Evolutionary conservation across 1,140 invertebrate genomes (phyloP).

Genomic region (Papilio polytes): DNA sequence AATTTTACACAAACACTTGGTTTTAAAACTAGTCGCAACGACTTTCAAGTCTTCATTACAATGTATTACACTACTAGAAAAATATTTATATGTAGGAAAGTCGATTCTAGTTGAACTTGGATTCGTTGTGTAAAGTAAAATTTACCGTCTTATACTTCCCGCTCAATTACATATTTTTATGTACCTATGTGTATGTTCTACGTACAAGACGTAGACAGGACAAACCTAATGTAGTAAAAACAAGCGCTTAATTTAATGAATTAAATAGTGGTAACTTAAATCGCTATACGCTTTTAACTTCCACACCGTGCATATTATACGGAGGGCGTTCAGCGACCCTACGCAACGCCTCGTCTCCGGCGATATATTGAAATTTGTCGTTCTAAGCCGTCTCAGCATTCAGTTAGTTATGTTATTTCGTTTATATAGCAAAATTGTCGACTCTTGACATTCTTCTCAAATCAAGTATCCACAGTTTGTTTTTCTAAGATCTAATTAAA

Average conservation of each 20-base stretch:
- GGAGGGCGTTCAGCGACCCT: conserved; percentile 53
- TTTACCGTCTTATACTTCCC: too few relatives aligned
- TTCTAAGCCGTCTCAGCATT: conserved; percentile 48
- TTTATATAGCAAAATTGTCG: conserved; percentile 47
- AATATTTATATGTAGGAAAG: too few relatives aligned
- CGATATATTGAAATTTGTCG: conserved; percentile 73
- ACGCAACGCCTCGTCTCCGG: conserved; percentile 45
- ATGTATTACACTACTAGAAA: too few relatives aligned
- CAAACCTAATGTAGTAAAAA: too few relatives aligned
- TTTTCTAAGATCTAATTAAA: neutral
- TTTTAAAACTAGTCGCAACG: too few relatives aligned
- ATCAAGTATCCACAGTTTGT: neutral
- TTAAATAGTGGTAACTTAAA: neutral
- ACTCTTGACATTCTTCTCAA: conserved; percentile 32
- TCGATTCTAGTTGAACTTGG: too few relatives aligned
- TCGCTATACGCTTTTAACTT: conserved; percentile 38
- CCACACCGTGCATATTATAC: conserved; percentile 49
- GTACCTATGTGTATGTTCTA: neutral
- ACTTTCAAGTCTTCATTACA: too few relatives aligned
- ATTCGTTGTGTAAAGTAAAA: too few relatives aligned
- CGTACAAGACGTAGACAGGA: neutral
- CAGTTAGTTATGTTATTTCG: conserved; percentile 46
- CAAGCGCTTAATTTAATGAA: neutral
- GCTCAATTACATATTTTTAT: neutral
- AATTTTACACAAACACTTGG: neutral